Evolutionary conservation across 2,888 invertebrate species (phyloP), one percentile per base, ranked within the genome.

Genomic region (Sarcophaga rosellei): DNA sequence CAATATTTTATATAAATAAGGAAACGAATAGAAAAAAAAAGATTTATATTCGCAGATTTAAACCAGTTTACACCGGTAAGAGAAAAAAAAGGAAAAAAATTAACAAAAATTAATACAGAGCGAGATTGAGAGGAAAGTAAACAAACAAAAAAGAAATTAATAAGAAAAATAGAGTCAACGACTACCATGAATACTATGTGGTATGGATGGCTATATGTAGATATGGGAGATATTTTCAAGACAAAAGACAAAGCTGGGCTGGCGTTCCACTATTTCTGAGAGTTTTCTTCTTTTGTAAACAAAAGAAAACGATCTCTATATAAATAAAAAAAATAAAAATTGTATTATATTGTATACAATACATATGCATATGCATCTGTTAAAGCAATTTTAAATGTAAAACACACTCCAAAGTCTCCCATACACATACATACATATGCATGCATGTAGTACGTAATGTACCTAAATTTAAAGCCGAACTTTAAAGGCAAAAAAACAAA

Each of bases 1-100:
- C 76, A 62, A 76, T 77, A 82, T 82, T 65, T 66, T 74, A 69
- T 72, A 69, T 65, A 69, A 45, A 84, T 79, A 84, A 75, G 84
- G 74, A 84, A 84, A 75, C 70, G 20, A 74, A 66, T 20, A 10
- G 35, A 57, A 62, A 70, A 35, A 8, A 35, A 35, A 35, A 35
- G 8, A 35, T 35, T 35, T 10, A 35, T 35, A 35, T 35, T 35
- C 35, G 35, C 35, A 35, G 35, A 35, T 35, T 35, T 35, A 35
- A 35, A 35, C 35, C 35, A 35, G 35, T 35, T 35, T 35, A 35
- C 10, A 35, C 35, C 35, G 35, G 35, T 35, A 25, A 17, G 2
- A n/a, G 4, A 63, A 35, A 63, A 35, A 35, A 63, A n/a, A n/a
- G n/a, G n/a, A n/a, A 63, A n/a, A 35, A 10, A 35, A 35, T 10